phyloP scores from a whole-genome alignment of 2,113 vertebrate genomes.

The Gallinago paraguaiae region DNA sequence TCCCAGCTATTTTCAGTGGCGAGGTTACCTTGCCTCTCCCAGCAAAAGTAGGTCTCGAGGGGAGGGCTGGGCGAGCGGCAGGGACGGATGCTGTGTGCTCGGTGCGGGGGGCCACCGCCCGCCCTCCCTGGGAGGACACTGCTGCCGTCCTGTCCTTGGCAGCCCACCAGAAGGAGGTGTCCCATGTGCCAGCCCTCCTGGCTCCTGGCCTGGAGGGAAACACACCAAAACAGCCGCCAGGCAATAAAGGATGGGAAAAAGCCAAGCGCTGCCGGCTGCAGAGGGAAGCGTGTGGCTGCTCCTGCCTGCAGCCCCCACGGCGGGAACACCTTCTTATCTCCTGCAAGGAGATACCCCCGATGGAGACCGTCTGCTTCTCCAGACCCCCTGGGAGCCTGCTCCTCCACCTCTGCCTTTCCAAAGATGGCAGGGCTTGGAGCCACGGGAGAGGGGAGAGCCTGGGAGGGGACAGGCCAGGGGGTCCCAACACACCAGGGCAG shows the following conservation, averaged over 20 bases:
- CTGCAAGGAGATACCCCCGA: accelerated
- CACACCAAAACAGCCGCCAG: neutral
- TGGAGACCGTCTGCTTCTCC: neutral
- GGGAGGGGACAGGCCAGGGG: neutral
- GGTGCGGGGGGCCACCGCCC: neutral
- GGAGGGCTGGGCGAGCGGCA: neutral
- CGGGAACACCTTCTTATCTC: neutral
- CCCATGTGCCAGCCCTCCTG: neutral
- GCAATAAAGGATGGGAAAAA: neutral
- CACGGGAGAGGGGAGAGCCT: neutral
- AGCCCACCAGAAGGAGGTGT: neutral
- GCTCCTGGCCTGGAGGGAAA: neutral
- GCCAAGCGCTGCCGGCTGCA: neutral
- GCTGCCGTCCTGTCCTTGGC: neutral
- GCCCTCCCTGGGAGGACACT: neutral
- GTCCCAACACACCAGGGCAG: neutral
- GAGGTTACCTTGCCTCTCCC: slow-evolving; percentile 40
- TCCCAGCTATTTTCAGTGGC: slow-evolving; percentile 35
- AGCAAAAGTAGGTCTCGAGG: neutral
- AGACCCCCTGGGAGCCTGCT: neutral
- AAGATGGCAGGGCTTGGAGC: neutral
- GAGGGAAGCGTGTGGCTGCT: neutral
- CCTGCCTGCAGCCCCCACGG: accelerated
- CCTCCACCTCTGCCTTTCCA: neutral
- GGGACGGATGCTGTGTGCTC: neutral